Base-by-base conservation (phyloP, 2,888 invertebrate species). In the Tortrix viridana region DNA sequence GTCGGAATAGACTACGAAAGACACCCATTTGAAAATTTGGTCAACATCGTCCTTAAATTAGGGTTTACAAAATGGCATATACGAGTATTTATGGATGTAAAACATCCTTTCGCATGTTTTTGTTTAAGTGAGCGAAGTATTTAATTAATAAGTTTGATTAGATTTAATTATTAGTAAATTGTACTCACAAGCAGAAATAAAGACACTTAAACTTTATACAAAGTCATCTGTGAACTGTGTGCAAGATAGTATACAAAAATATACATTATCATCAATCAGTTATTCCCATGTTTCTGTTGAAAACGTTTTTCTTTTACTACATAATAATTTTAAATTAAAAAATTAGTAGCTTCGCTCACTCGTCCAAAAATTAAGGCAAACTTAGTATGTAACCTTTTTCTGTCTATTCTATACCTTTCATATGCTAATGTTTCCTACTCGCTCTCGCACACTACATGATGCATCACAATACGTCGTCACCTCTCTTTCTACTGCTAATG, bases 401-500 rank as follows among this genome's bases (percentile, higher is more conserved):
- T 71, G 68, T 70, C 74, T 74, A 74, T 67, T 62, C 67, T 71
- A 65, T 67, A 69, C 65, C 65, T 69, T 63, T 69, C 71, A 58
- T 69, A 69, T 73, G 69, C 69, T 64, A 69, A 68, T 73, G 71
- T 69, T 74, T 65, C 69, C 80, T 86, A 85, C 73, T 64, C 80
- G 82, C 81, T 74, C 82, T 74, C 79, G 81, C 81, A 61, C 68
- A 61, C 79, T 80, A 79, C 74, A 56, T 69, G 69, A 79, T 80
- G 80, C 86, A 86, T 86, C 85, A 86, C 84, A 85, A 52, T 57
- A 57, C 82, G 74, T 74, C 81, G 84, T 85, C 84, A 85, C 85
- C 77, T 77, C 79, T 75, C 71, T 74, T 74, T 76, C 86, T 87
- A 88, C 81, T 70, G 57, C 81, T 84, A 85, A 73, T 71, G 72